phyloP scores from a whole-genome alignment of 1,140 invertebrate species.

The Harpegnathos saltator region DNA sequence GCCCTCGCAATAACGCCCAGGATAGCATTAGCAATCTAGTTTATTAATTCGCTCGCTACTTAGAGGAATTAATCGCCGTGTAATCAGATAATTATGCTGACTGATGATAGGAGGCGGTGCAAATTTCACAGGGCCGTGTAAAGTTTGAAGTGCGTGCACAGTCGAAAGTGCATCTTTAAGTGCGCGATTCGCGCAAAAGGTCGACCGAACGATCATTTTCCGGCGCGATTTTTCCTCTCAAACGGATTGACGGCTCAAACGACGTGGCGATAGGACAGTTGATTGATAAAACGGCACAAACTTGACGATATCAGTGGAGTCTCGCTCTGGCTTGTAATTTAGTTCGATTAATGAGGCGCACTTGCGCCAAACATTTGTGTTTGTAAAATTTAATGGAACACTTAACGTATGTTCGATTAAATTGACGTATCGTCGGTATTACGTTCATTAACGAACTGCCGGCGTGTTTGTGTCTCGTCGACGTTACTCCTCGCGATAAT shows the following conservation, averaged over 20 bases:
- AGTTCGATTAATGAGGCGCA: slow-evolving; percentile 24
- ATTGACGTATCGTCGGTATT: slow-evolving; percentile 48
- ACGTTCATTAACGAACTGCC: slow-evolving; percentile 54
- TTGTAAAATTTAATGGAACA: slow-evolving; percentile 53
- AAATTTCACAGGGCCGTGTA: background rate
- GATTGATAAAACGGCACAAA: slow-evolving; percentile 17
- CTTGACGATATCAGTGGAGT: background rate
- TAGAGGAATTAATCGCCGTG: slow-evolving; percentile 41
- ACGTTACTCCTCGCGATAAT: slow-evolving; percentile 57
- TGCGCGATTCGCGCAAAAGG: too few species aligned
- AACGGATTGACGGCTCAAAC: background rate
- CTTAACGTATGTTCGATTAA: slow-evolving; percentile 56
- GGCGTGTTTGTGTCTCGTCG: slow-evolving; percentile 44
- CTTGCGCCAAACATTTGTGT: slow-evolving; percentile 19
- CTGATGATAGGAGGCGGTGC: background rate
- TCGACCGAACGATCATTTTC: slow-evolving; percentile 11
- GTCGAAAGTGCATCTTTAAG: too few species aligned
- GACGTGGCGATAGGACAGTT: background rate
- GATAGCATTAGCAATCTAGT: slow-evolving; percentile 56
- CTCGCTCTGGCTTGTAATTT: slow-evolving; percentile 27
- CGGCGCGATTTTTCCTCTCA: background rate
- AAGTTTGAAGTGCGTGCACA: background rate
- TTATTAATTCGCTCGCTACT: slow-evolving; percentile 62
- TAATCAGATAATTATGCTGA: slow-evolving; percentile 30
- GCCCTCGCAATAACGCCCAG: slow-evolving; percentile 48